phyloP scores from a whole-genome alignment of 2,113 vertebrate species.

The Sardina pilchardus region DNA sequence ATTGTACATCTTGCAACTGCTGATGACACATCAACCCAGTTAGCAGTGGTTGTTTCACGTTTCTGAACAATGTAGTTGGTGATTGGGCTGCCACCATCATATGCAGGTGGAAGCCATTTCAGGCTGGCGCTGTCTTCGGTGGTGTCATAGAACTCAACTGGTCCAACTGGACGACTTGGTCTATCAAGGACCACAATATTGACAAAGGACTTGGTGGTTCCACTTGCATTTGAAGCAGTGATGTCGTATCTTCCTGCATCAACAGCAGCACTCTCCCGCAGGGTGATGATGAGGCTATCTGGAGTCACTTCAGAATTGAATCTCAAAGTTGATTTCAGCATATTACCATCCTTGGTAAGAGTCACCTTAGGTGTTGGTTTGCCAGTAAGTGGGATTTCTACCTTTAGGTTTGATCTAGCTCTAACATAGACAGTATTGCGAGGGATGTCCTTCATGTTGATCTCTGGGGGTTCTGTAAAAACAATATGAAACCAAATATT shows the following conservation, averaged over 20 bases:
- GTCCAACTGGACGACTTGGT: conserved; percentile 87
- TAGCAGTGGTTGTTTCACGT: conserved; percentile 92
- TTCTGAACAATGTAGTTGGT: conserved; percentile 95
- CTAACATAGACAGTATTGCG: conserved; percentile 90
- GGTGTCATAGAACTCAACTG: conserved; percentile 84
- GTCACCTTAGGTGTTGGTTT: conserved; percentile 89
- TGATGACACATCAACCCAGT: conserved; percentile 93
- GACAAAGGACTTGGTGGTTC: conserved; percentile 89
- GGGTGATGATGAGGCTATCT: conserved; percentile 86
- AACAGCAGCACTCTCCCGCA: conserved; percentile 87
- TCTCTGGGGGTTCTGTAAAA: conserved; percentile 87
- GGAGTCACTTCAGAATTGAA: conserved; percentile 92
- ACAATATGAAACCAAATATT: conserved; percentile 19
- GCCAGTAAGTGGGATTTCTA: conserved; percentile 92
- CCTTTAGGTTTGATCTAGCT: conserved; percentile 92
- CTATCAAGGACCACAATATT: conserved; percentile 92
- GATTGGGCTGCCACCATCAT: conserved; percentile 94
- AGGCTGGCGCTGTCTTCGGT: conserved; percentile 89
- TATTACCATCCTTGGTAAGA: conserved; percentile 82
- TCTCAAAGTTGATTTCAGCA: conserved; percentile 90
- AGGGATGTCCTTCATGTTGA: conserved; percentile 91
- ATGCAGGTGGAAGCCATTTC: conserved; percentile 89
- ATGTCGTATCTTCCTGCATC: conserved; percentile 94
- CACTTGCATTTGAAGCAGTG: conserved; percentile 90
- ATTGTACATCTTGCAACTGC: conserved; percentile 90